These are phyloP conservation scores for Scaptomyza graminum DNA, from an alignment of 1,140 invertebrate genomes.

Conservation along the genomic window DNA sequence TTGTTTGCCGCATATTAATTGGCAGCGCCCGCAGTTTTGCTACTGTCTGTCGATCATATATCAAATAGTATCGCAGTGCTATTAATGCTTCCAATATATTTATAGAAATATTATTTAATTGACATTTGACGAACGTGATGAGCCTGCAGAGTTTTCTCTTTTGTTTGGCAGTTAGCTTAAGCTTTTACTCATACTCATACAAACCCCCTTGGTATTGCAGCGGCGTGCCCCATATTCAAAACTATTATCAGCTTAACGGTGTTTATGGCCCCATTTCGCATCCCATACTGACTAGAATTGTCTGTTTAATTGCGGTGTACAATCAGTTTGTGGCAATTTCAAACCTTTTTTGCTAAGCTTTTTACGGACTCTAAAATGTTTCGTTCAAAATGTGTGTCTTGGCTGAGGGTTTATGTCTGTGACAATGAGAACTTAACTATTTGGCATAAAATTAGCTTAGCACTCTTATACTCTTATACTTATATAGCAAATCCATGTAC, in stretches of 20 bases:
- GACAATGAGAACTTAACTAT: not conserved
- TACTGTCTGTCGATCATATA: slow-evolving; percentile 60
- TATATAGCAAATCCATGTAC: too few species aligned
- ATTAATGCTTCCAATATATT: slow-evolving; percentile 46
- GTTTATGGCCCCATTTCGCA: not conserved
- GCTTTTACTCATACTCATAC: not conserved
- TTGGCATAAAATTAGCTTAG: not conserved
- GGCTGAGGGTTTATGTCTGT: slow-evolving; percentile 17
- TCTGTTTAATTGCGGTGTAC: not conserved
- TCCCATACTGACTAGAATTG: not conserved
- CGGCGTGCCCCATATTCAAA: not conserved
- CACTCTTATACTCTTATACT: not conserved
- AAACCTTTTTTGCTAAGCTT: not conserved
- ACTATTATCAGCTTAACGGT: not conserved
- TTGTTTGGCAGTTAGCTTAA: not conserved
- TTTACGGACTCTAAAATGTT: not conserved
- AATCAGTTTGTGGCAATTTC: slow-evolving; percentile 22
- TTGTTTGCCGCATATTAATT: slow-evolving; percentile 79
- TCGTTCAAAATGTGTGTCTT: slow-evolving; percentile 7
- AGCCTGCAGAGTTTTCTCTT: slow-evolving; percentile 48
- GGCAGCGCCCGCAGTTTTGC: slow-evolving; percentile 18
- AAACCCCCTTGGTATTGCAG: not conserved
- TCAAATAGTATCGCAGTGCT: slow-evolving; percentile 40
- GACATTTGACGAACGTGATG: slow-evolving; percentile 72
- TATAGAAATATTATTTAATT: slow-evolving; percentile 67